These are phyloP conservation scores for Lepilemur septentrionalis DNA, from an alignment of 2,797 vertebrate species.

Conservation along the genomic window DNA sequence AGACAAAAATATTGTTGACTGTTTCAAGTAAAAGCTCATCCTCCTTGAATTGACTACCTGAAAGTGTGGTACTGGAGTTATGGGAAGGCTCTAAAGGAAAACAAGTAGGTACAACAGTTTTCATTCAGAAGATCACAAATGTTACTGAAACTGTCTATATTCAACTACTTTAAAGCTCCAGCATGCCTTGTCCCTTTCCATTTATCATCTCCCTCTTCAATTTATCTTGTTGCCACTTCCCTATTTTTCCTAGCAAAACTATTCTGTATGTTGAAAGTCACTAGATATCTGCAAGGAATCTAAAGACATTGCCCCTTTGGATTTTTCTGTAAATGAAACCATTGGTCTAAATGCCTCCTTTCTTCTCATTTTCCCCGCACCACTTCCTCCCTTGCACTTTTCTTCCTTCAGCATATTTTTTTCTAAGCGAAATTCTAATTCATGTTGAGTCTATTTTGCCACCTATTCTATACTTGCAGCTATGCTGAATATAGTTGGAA, in stretches of 20 bases:
- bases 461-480: background rate
- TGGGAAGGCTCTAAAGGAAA: background rate
- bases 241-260: background rate
- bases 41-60: background rate
- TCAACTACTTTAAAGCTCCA: background rate
- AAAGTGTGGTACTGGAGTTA: background rate
- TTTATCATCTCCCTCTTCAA: background rate
- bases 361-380: background rate
- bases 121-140: background rate
- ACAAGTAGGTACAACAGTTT: background rate
- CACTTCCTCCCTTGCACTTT: background rate
- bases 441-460: background rate
- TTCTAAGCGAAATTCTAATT: background rate
- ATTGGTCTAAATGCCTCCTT: background rate
- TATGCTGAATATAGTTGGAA: background rate
- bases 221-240: background rate
- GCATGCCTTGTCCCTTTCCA: background rate
- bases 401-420: background rate
- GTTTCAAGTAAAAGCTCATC: constrained; percentile 4
- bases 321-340: constrained; percentile 15
- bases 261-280: background rate
- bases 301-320: background rate
- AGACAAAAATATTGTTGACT: constrained; percentile 6
- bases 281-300: background rate
- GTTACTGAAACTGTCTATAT: background rate